A percentile compares a stretch with the other conserved stretches of the same genome.
phyloP scores from a whole-genome alignment of 2,113 vertebrate genomes.

The Colius striatus region DNA sequence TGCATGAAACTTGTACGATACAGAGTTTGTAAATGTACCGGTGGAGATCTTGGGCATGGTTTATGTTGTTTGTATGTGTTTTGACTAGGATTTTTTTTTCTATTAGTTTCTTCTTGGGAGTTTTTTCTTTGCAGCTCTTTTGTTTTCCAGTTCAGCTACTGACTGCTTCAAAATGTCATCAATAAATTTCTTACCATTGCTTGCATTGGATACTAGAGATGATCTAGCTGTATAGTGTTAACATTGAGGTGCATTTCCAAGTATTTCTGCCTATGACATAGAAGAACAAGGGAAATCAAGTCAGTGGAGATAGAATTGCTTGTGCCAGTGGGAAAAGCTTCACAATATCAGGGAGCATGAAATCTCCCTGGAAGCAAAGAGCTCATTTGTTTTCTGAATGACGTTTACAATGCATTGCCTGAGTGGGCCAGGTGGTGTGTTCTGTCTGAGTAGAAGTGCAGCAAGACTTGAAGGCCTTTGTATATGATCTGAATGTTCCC shows the following conservation, averaged over 20 bases:
- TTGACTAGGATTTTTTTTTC: neutral
- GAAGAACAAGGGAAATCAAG: neutral
- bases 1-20: neutral
- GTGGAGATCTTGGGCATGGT: neutral
- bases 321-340: neutral
- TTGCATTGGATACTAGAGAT: neutral
- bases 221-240: neutral
- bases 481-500: neutral
- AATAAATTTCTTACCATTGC: neutral
- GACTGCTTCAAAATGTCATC: neutral
- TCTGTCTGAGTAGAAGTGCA: neutral
- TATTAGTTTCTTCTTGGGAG: neutral
- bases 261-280: neutral
- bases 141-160: neutral
- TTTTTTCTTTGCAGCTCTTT: neutral
- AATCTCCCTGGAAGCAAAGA: neutral
- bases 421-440: neutral
- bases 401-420: neutral
- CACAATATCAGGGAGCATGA: neutral
- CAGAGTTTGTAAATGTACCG: neutral
- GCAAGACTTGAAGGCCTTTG: neutral
- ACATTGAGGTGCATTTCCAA: neutral
- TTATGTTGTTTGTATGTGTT: neutral
- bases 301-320: neutral
- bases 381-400: fast-evolving